Conservation (phyloP, 2,797 vertebrate genomes). For the Octomys mimax region DNA sequence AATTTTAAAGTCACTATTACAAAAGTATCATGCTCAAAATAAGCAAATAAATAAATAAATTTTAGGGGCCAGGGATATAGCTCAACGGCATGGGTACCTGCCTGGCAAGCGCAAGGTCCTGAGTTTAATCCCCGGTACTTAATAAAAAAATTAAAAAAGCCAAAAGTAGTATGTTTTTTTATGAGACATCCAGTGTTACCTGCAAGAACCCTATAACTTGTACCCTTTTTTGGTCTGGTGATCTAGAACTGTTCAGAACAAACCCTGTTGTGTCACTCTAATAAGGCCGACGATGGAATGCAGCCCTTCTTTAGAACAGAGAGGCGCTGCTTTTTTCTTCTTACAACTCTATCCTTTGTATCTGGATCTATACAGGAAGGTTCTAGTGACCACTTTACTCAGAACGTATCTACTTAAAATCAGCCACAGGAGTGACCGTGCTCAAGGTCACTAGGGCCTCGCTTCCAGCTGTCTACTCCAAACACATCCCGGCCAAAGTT, state of each 20-base stretch:
- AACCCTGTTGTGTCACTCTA: neutral
- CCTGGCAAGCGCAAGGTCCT: too few relatives aligned
- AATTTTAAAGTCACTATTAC: slow-evolving; percentile 27
- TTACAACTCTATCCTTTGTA: slow-evolving; percentile 9
- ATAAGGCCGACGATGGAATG: neutral
- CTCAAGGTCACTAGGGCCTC: neutral
- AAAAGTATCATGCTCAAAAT: neutral
- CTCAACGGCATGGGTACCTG: too few relatives aligned
- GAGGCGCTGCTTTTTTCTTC: neutral
- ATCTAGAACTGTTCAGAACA: slow-evolving; percentile 20
- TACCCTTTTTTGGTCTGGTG: neutral
- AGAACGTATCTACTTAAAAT: slow-evolving; percentile 15
- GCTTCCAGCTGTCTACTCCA: slow-evolving; percentile 37
- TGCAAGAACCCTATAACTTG: neutral
- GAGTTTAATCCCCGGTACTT: too few relatives aligned
- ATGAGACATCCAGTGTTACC: neutral
- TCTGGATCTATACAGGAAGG: slow-evolving; percentile 18
- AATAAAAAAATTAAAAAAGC: too few relatives aligned
- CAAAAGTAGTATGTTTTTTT: neutral
- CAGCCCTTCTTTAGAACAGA: neutral
- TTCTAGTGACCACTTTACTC: slow-evolving; percentile 11
- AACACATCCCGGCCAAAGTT: slow-evolving; percentile 43
- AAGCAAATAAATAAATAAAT: too few relatives aligned
- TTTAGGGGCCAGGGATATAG: too few relatives aligned
- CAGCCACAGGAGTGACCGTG: neutral